A percentile compares a stretch with the other conserved stretches of the same genome.
These are phyloP conservation scores for Dendroctonus valens DNA, from an alignment of 1,140 invertebrate species.

Conservation along the genomic window DNA sequence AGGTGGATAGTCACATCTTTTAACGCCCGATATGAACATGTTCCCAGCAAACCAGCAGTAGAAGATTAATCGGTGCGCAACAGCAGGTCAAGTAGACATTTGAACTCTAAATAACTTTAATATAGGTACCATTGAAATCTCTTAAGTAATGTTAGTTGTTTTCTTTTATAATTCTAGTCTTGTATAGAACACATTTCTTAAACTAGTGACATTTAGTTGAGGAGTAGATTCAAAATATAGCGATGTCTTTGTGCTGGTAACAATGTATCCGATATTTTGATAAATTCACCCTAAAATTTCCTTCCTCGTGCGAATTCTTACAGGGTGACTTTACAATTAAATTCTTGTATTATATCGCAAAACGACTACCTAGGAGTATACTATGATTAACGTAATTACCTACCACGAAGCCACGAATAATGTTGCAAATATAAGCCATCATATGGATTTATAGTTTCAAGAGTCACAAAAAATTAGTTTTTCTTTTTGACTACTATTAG, in stretches of 20 bases:
- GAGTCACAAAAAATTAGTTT: no score
- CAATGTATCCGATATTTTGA: constrained; percentile 8
- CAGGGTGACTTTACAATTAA: constrained; percentile 16
- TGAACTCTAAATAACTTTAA: neutral
- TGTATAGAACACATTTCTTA: neutral
- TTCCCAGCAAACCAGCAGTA: neutral
- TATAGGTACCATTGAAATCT: neutral
- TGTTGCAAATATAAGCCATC: neutral
- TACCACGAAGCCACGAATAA: neutral
- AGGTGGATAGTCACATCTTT: no score
- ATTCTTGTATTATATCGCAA: neutral
- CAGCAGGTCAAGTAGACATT: neutral
- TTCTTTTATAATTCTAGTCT: neutral
- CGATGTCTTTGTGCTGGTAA: constrained; percentile 14
- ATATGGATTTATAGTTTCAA: no score
- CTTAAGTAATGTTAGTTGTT: no score
- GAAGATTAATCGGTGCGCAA: neutral
- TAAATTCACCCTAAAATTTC: neutral
- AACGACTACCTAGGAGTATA: neutral
- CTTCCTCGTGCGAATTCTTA: neutral
- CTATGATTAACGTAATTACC: neutral
- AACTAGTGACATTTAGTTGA: neutral
- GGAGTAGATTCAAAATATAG: constrained; percentile 12
- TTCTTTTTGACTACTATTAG: no score
- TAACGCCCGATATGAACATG: no score